Base-by-base conservation (phyloP, 2,113 vertebrate species). In the Sylvia atricapilla region DNA sequence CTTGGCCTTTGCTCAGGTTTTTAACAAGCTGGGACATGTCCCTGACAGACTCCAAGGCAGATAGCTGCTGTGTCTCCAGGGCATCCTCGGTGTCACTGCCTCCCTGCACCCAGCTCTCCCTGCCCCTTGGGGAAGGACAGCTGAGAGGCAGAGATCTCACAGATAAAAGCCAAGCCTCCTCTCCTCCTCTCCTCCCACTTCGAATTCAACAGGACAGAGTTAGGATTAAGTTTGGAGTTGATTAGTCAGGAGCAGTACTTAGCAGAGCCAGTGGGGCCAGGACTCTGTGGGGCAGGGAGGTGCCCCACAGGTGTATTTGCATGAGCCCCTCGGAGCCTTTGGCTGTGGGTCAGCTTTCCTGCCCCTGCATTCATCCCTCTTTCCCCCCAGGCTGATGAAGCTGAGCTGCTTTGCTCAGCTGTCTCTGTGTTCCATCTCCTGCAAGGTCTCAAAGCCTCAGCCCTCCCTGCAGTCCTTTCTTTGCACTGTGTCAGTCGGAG, bases 331-430 rank as follows among this genome's bases (percentile, higher is more conserved):
- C 47, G 2, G 4, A 77, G 60, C 43, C 22, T 56, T 66, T 74
- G 55, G 69, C 60, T 49, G 8, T 37, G 49, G 73, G 23, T 73
- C 68, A 52, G 39, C 25, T 79, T 46, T 80, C 7, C 58, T 84
- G 41, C 9, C 35, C 30, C 35, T 4, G 1, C 30, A 7, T 72
- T 80, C n/a, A 43, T n/a, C 52, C 20, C 16, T 85, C 53, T 59
- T 21, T 2, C 37, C n/a, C 18, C 24, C 0, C 0, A 55, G 49
- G 27, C 52, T 43, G 58, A 63, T 37, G 63, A 35, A 79, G 79
- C 44, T 80, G 73, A 70, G 46, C 59, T 50, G 49, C 44, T 86
- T 56, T 73, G 20, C 70, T n/a, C 30, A 59, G 37, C 50, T 87
- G 35, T 59, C 68, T 89, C 35, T 23, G 2, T 10, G 6, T 74